A percentile compares a stretch with the other conserved stretches of the same genome.
Conservation (phyloP, 2,888 invertebrate genomes). For the Blastobasis lacticolella region DNA sequence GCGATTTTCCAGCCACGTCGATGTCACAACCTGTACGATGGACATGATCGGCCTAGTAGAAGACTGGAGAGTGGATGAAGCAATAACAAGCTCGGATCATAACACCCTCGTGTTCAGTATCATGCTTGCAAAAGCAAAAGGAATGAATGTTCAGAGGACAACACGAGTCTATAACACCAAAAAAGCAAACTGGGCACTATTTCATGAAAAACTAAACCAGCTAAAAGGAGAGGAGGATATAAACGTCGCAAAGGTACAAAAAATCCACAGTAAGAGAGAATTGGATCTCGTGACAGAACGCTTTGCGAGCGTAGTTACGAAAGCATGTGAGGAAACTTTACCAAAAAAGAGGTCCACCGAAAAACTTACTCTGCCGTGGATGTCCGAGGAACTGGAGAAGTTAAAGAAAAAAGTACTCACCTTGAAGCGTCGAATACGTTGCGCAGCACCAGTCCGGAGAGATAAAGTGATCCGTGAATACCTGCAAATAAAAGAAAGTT, state of each 20-base stretch:
- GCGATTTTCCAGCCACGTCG: too few relatives aligned
- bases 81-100: slow-evolving; percentile 7
- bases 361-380: background rate
- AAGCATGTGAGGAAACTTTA: background rate
- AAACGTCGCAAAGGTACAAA: background rate
- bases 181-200: slow-evolving; percentile 4
- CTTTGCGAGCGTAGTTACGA: background rate
- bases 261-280: slow-evolving; percentile 3
- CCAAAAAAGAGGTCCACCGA: background rate
- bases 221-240: background rate
- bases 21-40: too few relatives aligned
- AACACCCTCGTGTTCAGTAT: slow-evolving; percentile 2
- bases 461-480: background rate
- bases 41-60: background rate
- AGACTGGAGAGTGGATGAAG: slow-evolving; percentile 4
- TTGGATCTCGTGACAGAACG: background rate
- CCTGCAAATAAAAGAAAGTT: background rate
- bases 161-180: slow-evolving; percentile 6
- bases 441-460: too few relatives aligned
- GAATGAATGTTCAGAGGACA: background rate
- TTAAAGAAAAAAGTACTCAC: too few relatives aligned
- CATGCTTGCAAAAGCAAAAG: background rate
- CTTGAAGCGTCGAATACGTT: too few relatives aligned
- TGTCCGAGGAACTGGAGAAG: background rate
- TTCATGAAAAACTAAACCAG: slow-evolving; percentile 1